A percentile compares a stretch with the other conserved stretches of the same genome.
These are phyloP conservation scores for Drosophila anomalipes DNA, from an alignment of 2,888 invertebrate genomes.

Conservation along the genomic window DNA sequence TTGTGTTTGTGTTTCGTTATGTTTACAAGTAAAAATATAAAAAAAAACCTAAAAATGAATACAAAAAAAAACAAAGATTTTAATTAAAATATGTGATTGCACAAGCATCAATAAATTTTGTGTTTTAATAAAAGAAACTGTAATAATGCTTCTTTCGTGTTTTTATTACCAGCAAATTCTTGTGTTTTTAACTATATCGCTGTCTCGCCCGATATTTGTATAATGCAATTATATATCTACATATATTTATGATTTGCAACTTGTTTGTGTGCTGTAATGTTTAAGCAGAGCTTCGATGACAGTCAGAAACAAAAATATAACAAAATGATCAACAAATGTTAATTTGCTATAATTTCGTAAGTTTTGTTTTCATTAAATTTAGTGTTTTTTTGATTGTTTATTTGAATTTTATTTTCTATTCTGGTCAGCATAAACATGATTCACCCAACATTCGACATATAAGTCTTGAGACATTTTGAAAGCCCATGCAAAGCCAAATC, in stretches of 20 bases:
- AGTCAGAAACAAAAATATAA: constrained; percentile 63
- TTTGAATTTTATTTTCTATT: constrained; percentile 38
- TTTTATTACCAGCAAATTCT: constrained; percentile 27
- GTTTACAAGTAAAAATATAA: constrained; percentile 29
- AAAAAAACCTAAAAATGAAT: constrained; percentile 15
- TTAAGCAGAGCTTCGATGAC: constrained; percentile 83
- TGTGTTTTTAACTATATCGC: constrained; percentile 51
- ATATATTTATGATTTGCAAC: constrained; percentile 60
- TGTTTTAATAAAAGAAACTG: constrained; percentile 38
- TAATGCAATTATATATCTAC: constrained; percentile 46
- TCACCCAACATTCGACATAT: constrained; percentile 69
- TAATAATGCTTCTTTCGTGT: constrained; percentile 50
- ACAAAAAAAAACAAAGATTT: constrained; percentile 22
- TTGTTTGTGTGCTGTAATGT: constrained; percentile 82
- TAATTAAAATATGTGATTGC: constrained; percentile 19
- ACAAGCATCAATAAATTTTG: constrained; percentile 29
- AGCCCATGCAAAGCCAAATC: constrained; percentile 49
- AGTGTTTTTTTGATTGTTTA: constrained; percentile 14
- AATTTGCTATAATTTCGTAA: constrained; percentile 23
- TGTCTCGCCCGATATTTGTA: constrained; percentile 61
- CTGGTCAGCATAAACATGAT: constrained; percentile 61
- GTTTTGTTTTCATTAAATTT: constrained; percentile 7
- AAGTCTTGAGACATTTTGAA: constrained; percentile 63
- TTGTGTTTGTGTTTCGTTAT: constrained; percentile 71
- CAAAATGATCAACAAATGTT: constrained; percentile 62